Conservation (phyloP, 2,113 vertebrate genomes). For the Phaethon lepturus region DNA sequence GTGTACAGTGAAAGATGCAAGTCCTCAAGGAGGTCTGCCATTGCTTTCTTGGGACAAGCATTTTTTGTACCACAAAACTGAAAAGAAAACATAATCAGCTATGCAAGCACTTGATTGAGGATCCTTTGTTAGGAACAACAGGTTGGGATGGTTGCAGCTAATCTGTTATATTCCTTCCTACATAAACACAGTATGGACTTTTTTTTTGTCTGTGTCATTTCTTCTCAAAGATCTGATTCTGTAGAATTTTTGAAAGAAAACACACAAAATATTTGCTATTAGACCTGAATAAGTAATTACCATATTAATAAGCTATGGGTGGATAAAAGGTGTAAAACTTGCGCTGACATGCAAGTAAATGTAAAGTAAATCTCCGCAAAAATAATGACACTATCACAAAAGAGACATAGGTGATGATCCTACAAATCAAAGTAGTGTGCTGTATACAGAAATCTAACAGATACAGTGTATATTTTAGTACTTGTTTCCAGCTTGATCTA, state of each 20-base stretch:
- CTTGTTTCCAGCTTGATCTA: neutral
- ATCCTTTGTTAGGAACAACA: neutral
- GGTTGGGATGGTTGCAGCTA: neutral
- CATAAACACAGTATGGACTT: neutral
- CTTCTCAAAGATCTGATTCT: neutral
- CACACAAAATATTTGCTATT: constrained; percentile 55
- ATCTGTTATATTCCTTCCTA: neutral
- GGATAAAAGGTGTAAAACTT: constrained; percentile 11
- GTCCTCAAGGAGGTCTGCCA: neutral
- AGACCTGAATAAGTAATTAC: constrained; percentile 60
- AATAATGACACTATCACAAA: neutral
- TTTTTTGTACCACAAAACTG: neutral
- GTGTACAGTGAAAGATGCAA: neutral
- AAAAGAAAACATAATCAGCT: neutral
- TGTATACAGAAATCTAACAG: neutral
- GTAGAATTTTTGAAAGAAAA: neutral
- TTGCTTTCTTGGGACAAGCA: neutral
- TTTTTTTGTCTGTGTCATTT: neutral
- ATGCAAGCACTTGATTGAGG: neutral
- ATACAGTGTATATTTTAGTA: neutral
- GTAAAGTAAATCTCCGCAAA: neutral
- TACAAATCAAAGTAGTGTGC: neutral
- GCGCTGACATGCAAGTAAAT: neutral
- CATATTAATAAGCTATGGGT: constrained; percentile 71
- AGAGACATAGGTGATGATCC: neutral